phyloP scores from a whole-genome alignment of 2,797 vertebrate species.

The Poecilia velifera region DNA sequence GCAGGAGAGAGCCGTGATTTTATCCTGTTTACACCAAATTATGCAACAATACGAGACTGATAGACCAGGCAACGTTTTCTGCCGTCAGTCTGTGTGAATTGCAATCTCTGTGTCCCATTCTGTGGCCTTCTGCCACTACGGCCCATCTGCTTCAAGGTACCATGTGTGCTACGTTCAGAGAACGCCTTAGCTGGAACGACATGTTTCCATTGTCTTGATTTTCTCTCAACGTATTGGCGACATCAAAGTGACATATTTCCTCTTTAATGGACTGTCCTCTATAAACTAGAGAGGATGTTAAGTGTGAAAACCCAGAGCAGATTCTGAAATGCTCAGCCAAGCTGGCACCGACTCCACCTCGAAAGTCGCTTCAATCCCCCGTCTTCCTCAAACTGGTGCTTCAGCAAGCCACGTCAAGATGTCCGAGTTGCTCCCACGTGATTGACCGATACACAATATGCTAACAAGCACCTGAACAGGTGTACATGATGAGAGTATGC shows the following conservation, averaged over 20 bases:
- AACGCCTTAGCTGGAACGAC: not conserved
- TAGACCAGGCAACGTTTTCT: not conserved
- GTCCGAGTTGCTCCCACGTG: not conserved
- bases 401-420: not conserved
- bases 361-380: not conserved
- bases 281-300: not conserved
- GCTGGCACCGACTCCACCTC: not conserved
- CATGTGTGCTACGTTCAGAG: not conserved
- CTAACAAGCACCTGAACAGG: not conserved
- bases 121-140: not conserved
- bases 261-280: not conserved
- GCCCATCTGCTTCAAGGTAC: not conserved
- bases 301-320: not conserved
- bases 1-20: not conserved
- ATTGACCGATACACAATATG: not conserved
- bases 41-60: not conserved
- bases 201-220: not conserved
- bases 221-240: not conserved
- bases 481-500: not conserved
- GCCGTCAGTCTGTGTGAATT: not conserved
- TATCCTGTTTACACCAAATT: not conserved
- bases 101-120: not conserved
- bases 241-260: not conserved
- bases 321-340: not conserved
- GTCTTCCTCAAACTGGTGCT: not conserved